phyloP scores from a whole-genome alignment of 2,888 invertebrate species.

The Euplexia lucipara region DNA sequence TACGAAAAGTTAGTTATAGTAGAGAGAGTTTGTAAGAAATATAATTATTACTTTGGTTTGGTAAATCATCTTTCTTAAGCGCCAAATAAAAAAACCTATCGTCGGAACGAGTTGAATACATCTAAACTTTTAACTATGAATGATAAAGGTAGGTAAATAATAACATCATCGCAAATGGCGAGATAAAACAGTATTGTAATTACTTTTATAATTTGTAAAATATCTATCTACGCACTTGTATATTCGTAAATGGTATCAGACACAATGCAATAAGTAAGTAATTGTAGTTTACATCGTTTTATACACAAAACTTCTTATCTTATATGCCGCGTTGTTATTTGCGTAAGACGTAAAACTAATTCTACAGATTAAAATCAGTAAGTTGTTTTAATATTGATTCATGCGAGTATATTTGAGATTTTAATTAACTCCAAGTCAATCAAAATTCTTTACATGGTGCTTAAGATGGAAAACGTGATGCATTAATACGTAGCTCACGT shows the following conservation, averaged over 20 bases:
- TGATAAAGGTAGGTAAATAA: conserved; percentile 1
- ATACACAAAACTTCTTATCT: conserved; percentile 31
- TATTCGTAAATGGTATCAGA: conserved; percentile 58
- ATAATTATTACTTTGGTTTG: conserved; percentile 19
- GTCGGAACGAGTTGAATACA: conserved; percentile 6
- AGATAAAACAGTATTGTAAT: conserved; percentile 20
- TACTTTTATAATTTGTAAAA: conserved; percentile 44
- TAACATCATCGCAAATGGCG: background rate
- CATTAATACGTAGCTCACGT: conserved; percentile 23
- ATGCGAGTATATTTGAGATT: background rate
- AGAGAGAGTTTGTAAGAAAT: conserved; percentile 21
- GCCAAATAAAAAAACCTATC: background rate
- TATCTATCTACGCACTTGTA: conserved; percentile 50
- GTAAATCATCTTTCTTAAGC: conserved; percentile 6
- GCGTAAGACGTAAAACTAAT: conserved; percentile 13
- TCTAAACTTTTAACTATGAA: background rate
- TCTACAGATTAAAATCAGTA: conserved; percentile 3
- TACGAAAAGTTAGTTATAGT: too few species aligned
- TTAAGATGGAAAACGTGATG: background rate
- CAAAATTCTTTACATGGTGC: conserved; percentile 12
- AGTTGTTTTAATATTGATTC: background rate
- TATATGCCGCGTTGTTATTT: background rate
- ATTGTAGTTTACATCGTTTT: conserved; percentile 23
- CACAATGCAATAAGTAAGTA: conserved; percentile 46
- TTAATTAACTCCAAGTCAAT: background rate